Conservation (phyloP, 2,113 vertebrate species). For the Anarhynchus alexandrinus region DNA sequence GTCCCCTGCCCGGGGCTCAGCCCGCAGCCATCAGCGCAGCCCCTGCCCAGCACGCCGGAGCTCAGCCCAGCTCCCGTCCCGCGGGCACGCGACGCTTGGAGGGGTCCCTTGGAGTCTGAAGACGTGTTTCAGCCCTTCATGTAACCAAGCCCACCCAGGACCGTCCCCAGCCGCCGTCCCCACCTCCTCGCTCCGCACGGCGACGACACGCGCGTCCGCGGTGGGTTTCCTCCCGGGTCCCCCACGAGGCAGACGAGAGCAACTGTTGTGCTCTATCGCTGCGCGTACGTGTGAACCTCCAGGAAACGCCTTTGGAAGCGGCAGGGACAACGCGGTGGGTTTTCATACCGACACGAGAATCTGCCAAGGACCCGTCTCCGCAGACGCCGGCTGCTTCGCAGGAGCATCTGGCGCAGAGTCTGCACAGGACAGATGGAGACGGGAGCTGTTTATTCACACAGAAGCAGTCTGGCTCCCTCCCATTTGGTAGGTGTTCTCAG, state of each 20-base stretch:
- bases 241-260: not conserved
- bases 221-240: not conserved
- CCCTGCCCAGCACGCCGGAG: not conserved
- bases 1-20: not conserved
- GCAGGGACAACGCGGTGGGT: not conserved
- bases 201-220: accelerated
- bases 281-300: not conserved
- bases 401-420: not conserved
- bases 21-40: not conserved
- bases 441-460: not conserved
- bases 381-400: not conserved
- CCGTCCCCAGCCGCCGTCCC: accelerated
- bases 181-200: not conserved
- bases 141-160: not conserved
- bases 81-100: accelerated
- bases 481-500: not conserved
- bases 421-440: constrained; percentile 10
- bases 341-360: not conserved
- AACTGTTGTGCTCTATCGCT: not conserved
- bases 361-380: not conserved
- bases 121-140: not conserved
- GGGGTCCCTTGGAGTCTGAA: not conserved
- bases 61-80: not conserved
- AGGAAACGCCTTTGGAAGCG: not conserved
- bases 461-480: not conserved